Base-by-base conservation (phyloP, 2,888 invertebrate species). In the Cryptophagus acutangulus region DNA sequence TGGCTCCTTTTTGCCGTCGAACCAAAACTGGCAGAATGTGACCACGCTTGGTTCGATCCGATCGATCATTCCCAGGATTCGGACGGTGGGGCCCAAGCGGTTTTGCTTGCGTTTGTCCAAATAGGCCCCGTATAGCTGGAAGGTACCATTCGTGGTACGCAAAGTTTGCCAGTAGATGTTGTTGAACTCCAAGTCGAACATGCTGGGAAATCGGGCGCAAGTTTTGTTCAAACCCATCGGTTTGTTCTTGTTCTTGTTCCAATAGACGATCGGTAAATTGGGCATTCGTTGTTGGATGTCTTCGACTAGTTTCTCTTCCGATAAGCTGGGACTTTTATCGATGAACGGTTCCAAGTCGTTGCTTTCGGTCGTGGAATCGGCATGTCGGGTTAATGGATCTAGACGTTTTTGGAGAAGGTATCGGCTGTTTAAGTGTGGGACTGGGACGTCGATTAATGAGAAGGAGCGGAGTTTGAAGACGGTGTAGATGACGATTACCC, bases 101-200 rank as follows among this genome's bases (percentile, higher is more conserved):
- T 89, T 89, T 45, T 83, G 73, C 51, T 80, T 79, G 17, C 93
- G 75, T 36, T 81, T 80, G 67, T 93, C 93, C 63, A 89, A 81
- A 69, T 91, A 93, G 6, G 93, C 93, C 6, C 90, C 91, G 67
- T 84, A 92, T 14, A 93, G 71, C 66, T 91, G 89, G 63, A 92
- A 92, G 1, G 89, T 88, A n/a, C 91, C 90, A 58, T 90, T 87
- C 25, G 79, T 76, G 3, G 87, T 82, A 52, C 79, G 78, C 63
- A 91, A 65, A 34, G 85, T 87, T 71, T 93, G 93, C 93, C 93
- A 93, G 69, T 92, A 92, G 38, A 89, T 80, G 65, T 93, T 93
- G 71, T 91, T 91, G 72, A 90, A 93, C 66, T 93, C 88, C 48
- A 93, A 73, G 60, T 93, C 93, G 69, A 87, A 91, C 53, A 92